Base-by-base conservation (phyloP, 2,797 vertebrate genomes). In the Hippocampus kuda region DNA sequence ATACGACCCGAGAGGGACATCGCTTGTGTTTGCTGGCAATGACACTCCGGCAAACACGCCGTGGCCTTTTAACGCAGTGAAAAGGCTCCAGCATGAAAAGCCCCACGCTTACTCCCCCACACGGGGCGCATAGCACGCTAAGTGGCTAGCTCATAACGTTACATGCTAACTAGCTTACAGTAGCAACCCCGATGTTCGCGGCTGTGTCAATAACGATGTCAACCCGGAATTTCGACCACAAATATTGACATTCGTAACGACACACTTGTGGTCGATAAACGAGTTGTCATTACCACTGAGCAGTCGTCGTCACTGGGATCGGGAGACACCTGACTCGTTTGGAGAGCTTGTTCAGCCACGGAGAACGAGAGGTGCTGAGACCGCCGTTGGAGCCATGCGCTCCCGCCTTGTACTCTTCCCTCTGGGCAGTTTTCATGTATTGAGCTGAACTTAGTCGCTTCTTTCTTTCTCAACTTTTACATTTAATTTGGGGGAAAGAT, bases 91-190 rank as follows among this genome's bases (percentile, higher is more conserved):
- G 66, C 5, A 13, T 11, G 9, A 34, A 53, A 54, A 56, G 41
- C 62, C 59, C 30, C 22, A 63, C 61, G 8, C 38, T 6, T 63
- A 6, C 38, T 24, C 7, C 62, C 78, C 66, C 78, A 56, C 78
- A 66, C 68, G 69, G 53, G 77, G 44, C 65, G 65, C 41, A 73
- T 77, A 83, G 81, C 81, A 15, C 59, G 85, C 84, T 84, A 82
- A 68, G 22, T 68, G 75, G 85, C 81, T 89, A 67, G 66, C 77
- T 75, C 9, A 81, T 85, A 81, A 68, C 54, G 68, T 79, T 76
- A 68, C 44, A 67, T 64, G 87, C 79, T 83, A 83, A 41, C 65
- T 66, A 65, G 59, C 59, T 38, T 34, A 61, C 30, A 3, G 7
- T 38, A 22, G 75, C 77, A 49, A 57, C 41, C 9, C 74, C 53